Evolutionary conservation across 2,797 vertebrate genomes (phyloP), one percentile per base, ranked within the genome.

Genomic region (Distichodus sexfasciatus): DNA sequence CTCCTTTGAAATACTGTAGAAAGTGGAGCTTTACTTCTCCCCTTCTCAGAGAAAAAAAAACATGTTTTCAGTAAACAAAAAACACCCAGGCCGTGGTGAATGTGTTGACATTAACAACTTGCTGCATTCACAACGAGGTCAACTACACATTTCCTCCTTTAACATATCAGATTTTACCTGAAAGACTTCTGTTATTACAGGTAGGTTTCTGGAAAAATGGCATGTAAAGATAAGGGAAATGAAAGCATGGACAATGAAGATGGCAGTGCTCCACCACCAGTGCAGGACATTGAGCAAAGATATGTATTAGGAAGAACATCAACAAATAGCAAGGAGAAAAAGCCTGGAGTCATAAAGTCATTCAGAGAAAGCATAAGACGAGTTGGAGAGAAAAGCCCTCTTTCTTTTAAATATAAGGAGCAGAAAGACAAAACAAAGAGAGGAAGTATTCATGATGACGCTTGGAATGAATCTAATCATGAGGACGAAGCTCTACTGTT

Each of bases 51-150:
- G 41, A 44, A 60, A 69, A 61, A 58, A 31, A n/a, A 0, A n/a
- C 0, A 0, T 89, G 83, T 88, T 89, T 17, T 76, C 69, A 69
- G 86, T 89, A 85, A 91, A 89, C 77, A 89, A 17, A 72, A 47
- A 26, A 31, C n/a, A 1, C 54, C 62, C 1, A 48, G 60, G 57
- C 53, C 50, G 69, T 19, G 28, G 31, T 48, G 59, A 63, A 24
- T 33, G 40, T 14, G 72, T 60, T 64, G 69, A 41, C 46, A 59
- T 14, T 38, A 48, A 50, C 21, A 71, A 21, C 26, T 44, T 50
- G 4, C 35, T 29, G 26, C 26, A 64, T 31, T 70, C 17, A 60
- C 6, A 29, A 8, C 33, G 0, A 17, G 54, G 21, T 29, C 19
- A 38, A 26, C 24, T 36, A 4, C 29, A 50, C 33, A 35, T 26